phyloP scores from a whole-genome alignment of 2,797 vertebrate genomes.

The Gymnopithys bicolor region DNA sequence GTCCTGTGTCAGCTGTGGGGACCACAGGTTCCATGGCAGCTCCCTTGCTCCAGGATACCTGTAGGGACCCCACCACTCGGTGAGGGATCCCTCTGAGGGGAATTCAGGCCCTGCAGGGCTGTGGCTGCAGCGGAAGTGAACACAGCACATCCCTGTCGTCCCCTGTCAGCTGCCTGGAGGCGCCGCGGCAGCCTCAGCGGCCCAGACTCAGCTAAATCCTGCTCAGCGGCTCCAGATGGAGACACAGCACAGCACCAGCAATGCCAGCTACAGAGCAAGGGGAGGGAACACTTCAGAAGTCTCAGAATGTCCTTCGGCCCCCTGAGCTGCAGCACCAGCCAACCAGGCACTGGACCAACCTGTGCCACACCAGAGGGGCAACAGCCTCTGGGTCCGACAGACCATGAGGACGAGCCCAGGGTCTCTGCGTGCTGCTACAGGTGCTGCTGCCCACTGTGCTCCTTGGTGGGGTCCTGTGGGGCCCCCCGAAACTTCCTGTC shows the following conservation, averaged over 20 bases:
- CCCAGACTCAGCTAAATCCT: conserved; percentile 64
- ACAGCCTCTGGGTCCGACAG: background rate
- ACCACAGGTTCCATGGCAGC: background rate
- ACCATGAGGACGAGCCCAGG: fast-evolving
- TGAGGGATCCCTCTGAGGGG: fast-evolving
- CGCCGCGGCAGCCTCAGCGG: fast-evolving
- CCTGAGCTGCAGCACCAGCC: background rate
- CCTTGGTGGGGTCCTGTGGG: background rate
- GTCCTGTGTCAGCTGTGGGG: background rate
- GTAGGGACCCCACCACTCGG: fast-evolving
- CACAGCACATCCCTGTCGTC: fast-evolving
- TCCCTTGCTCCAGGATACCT: background rate
- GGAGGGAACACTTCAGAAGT: background rate
- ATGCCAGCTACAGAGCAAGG: fast-evolving
- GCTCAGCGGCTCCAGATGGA: background rate
- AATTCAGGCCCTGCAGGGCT: fast-evolving
- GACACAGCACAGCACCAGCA: background rate
- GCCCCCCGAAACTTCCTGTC: conserved; percentile 42
- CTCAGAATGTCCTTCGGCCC: fast-evolving
- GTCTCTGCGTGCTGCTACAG: fast-evolving
- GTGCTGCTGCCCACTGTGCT: fast-evolving
- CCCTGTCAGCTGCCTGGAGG: background rate
- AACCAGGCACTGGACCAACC: fast-evolving
- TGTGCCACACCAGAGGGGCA: background rate
- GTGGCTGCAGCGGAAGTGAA: fast-evolving